These are phyloP conservation scores for Ips nitidus DNA, from an alignment of 1,140 invertebrate species.

Conservation along the genomic window DNA sequence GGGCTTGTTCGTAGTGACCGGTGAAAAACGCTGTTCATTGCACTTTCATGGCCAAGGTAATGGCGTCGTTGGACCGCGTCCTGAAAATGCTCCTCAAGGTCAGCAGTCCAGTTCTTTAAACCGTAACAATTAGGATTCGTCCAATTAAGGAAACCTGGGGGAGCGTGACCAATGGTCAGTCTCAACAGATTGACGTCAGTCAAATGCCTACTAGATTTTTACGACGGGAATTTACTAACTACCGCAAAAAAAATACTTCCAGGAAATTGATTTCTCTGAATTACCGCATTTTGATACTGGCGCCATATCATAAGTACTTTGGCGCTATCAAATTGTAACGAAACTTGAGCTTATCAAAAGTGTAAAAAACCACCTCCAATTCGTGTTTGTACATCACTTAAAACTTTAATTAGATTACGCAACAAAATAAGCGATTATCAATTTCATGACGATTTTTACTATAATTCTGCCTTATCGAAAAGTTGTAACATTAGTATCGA, in stretches of 20 bases:
- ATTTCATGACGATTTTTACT: neutral
- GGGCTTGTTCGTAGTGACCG: neutral
- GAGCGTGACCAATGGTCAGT: neutral
- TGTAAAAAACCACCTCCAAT: too few species aligned
- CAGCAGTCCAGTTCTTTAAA: slow-evolving; percentile 10
- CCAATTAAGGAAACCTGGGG: neutral
- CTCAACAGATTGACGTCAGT: too few species aligned
- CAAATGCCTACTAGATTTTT: too few species aligned
- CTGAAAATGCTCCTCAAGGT: slow-evolving; percentile 13
- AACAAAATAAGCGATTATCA: neutral
- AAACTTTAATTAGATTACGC: too few species aligned
- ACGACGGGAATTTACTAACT: too few species aligned
- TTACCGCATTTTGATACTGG: too few species aligned
- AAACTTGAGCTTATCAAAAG: too few species aligned
- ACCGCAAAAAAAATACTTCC: too few species aligned
- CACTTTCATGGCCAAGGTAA: slow-evolving; percentile 29
- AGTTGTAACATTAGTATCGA: neutral
- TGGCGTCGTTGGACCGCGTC: slow-evolving; percentile 23
- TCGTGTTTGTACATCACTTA: too few species aligned
- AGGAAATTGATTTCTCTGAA: too few species aligned
- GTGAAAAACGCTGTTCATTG: slow-evolving; percentile 23
- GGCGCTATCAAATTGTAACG: too few species aligned
- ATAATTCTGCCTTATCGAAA: neutral
- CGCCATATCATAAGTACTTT: too few species aligned
- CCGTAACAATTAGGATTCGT: neutral